Conservation (phyloP, 2,888 invertebrate genomes). For the Alcis repandata region DNA sequence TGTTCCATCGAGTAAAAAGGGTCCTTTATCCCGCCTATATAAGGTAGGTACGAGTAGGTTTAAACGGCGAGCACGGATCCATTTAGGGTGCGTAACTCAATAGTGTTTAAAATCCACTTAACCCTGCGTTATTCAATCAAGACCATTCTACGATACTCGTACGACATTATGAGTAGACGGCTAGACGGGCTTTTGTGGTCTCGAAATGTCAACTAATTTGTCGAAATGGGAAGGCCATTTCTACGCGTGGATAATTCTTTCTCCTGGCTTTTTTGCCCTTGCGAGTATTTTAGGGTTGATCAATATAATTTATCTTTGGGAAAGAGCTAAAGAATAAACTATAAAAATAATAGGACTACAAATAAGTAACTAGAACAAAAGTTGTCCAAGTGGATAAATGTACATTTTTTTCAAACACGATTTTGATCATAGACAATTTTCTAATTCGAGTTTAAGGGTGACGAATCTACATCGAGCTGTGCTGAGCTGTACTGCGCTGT, state of each 20-base stretch:
- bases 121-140: conserved; percentile 70
- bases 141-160: conserved; percentile 52
- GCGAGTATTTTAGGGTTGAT: no score
- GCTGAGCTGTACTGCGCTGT: no score
- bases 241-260: no score
- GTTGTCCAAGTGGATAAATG: no score
- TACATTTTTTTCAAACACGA: no score
- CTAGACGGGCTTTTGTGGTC: conserved; percentile 32
- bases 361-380: no score
- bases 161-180: conserved; percentile 39
- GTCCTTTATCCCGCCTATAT: conserved; percentile 4
- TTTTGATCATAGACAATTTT: no score
- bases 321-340: no score
- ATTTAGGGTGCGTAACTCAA: conserved; percentile 70
- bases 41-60: background rate
- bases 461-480: no score
- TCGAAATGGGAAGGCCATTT: conserved; percentile 5
- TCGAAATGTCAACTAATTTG: conserved; percentile 37
- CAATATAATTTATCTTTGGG: background rate
- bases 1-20: background rate
- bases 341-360: no score
- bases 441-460: no score
- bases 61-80: conserved; percentile 53
- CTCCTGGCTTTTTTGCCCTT: no score
- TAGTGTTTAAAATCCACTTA: conserved; percentile 72